A percentile compares a stretch with the other conserved stretches of the same genome.
Conservation (phyloP, 64 coral and sea anemone genomes). For the Acropora tenuis region DNA sequence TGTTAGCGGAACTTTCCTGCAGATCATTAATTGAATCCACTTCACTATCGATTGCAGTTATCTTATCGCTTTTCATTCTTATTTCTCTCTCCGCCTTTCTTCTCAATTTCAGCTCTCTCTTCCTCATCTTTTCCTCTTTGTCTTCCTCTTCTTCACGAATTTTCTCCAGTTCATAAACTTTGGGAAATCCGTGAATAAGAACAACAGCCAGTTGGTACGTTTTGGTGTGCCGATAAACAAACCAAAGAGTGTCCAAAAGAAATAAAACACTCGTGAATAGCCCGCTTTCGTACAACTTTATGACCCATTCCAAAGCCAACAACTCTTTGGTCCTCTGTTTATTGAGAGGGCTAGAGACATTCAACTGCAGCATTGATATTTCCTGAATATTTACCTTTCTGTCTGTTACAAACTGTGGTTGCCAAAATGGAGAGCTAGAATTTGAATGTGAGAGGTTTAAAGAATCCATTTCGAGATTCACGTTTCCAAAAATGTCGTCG, state of each 20-base stretch:
- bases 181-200: slow-evolving; percentile 75
- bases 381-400: slow-evolving; percentile 52
- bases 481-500: slow-evolving; percentile 28
- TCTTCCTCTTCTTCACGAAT: slow-evolving; percentile 46
- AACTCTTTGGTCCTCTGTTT: slow-evolving; percentile 59
- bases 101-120: neutral
- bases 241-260: slow-evolving; percentile 72
- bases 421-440: slow-evolving; percentile 7
- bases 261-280: slow-evolving; percentile 61
- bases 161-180: slow-evolving; percentile 65
- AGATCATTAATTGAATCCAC: neutral
- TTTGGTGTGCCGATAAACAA: slow-evolving; percentile 75
- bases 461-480: slow-evolving; percentile 30
- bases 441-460: neutral
- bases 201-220: slow-evolving; percentile 74
- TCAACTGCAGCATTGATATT: slow-evolving; percentile 38
- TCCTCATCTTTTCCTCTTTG: slow-evolving; percentile 21
- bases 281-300: slow-evolving; percentile 53
- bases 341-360: slow-evolving; percentile 41
- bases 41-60: neutral
- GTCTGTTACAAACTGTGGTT: neutral
- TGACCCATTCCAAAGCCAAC: slow-evolving; percentile 78
- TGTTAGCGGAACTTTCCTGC: neutral
- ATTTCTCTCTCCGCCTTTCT: slow-evolving; percentile 24
- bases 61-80: neutral